Evolutionary conservation across 1,140 invertebrate genomes (phyloP).

Genomic region (Elymnias hypermnestra): DNA sequence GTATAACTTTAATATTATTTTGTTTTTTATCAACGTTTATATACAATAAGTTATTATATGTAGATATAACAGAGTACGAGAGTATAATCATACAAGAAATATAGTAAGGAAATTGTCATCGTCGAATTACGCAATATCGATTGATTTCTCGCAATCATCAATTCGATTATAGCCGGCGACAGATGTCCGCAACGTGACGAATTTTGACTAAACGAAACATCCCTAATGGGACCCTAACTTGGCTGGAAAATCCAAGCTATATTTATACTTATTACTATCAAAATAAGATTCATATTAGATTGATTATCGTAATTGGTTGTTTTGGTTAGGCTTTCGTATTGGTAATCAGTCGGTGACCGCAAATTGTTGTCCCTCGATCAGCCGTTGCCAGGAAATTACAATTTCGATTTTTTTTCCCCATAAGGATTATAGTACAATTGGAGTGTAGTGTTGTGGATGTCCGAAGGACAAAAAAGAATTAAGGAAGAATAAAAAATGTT

Average conservation of each 20-base stretch:
- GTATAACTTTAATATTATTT: too few relatives aligned
- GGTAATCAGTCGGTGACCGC: slow-evolving; percentile 70
- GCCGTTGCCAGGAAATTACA: slow-evolving; percentile 70
- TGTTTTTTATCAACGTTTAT: too few relatives aligned
- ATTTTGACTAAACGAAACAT: slow-evolving; percentile 56
- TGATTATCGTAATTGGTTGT: slow-evolving; percentile 19
- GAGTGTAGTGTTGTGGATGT: too few relatives aligned
- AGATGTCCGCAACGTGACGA: slow-evolving; percentile 73
- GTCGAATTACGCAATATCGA: slow-evolving; percentile 65
- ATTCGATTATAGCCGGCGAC: slow-evolving; percentile 67
- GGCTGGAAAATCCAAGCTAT: neutral
- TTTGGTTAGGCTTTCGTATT: slow-evolving; percentile 47
- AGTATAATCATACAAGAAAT: slow-evolving; percentile 50
- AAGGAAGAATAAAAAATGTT: too few relatives aligned
- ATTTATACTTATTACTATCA: neutral
- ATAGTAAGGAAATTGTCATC: slow-evolving; percentile 63
- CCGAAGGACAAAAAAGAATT: too few relatives aligned
- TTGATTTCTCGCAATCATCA: slow-evolving; percentile 41
- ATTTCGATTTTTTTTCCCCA: slow-evolving; percentile 72
- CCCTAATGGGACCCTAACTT: slow-evolving; percentile 29
- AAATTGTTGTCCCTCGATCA: slow-evolving; percentile 72
- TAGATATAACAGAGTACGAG: too few relatives aligned
- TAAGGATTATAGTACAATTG: slow-evolving; percentile 38
- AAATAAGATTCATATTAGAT: slow-evolving; percentile 21
- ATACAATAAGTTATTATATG: too few relatives aligned